Conservation (phyloP, 2,888 invertebrate genomes). For the Acleris literana region DNA sequence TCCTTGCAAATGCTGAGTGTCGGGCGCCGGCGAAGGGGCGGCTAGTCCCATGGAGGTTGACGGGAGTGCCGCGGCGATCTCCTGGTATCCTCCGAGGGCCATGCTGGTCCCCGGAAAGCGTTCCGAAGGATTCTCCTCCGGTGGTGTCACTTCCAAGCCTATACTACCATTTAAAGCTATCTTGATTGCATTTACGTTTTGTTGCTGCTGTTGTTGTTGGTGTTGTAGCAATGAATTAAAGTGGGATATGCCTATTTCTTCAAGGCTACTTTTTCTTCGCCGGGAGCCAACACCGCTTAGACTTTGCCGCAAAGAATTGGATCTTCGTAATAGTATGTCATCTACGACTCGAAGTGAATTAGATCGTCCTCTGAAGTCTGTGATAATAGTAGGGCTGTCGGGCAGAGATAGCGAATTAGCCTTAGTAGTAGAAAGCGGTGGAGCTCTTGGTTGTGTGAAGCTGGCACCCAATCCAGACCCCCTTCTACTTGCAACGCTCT, state of each 20-base stretch:
- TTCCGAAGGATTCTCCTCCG: slow-evolving; percentile 85
- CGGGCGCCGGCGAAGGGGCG: slow-evolving; percentile 69
- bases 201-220: slow-evolving; percentile 82
- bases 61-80: slow-evolving; percentile 73
- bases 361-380: slow-evolving; percentile 91
- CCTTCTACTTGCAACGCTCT: slow-evolving; percentile 84
- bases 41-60: slow-evolving; percentile 63
- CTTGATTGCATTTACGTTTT: slow-evolving; percentile 90
- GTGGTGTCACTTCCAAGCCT: slow-evolving; percentile 91
- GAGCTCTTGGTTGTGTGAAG: slow-evolving; percentile 86
- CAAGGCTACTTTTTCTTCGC: slow-evolving; percentile 91
- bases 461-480: slow-evolving; percentile 88
- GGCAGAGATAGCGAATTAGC: slow-evolving; percentile 95
- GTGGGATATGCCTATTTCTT: slow-evolving; percentile 93
- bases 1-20: slow-evolving; percentile 92
- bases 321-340: slow-evolving; percentile 91
- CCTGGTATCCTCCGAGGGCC: slow-evolving; percentile 75
- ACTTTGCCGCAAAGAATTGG: slow-evolving; percentile 93
- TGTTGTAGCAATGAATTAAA: slow-evolving; percentile 87
- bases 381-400: slow-evolving; percentile 93
- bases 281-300: slow-evolving; percentile 86
- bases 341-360: slow-evolving; percentile 94
- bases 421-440: slow-evolving; percentile 91
- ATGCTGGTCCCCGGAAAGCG: slow-evolving; percentile 67
- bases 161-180: slow-evolving; percentile 94